phyloP scores from a whole-genome alignment of 2,888 invertebrate genomes.

The Fragum whitleyi region DNA sequence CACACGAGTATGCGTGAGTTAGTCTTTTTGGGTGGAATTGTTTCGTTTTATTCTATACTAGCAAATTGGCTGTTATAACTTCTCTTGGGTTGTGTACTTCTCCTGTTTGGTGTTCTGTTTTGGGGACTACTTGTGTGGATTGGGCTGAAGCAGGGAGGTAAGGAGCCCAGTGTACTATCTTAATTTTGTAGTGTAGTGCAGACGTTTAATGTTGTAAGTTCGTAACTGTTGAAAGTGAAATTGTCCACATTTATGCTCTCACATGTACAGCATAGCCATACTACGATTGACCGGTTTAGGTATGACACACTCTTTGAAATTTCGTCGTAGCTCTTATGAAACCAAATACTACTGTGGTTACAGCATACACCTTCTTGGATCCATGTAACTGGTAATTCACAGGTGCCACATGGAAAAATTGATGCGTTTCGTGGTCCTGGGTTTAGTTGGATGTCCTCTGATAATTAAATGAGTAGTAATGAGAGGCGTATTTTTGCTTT shows the following conservation, averaged over 20 bases:
- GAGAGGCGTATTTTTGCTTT: no score
- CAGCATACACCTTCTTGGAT: conserved; percentile 14
- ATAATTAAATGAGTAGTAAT: no score
- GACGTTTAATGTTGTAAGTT: conserved; percentile 26
- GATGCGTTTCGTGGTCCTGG: no score
- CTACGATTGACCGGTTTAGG: not conserved
- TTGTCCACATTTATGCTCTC: conserved; percentile 1
- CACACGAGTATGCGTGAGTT: no score
- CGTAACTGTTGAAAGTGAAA: no score
- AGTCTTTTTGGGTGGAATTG: no score
- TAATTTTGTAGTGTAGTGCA: conserved; percentile 17
- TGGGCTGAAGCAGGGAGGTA: conserved; percentile 45
- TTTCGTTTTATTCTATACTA: no score
- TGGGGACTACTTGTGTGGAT: conserved; percentile 43
- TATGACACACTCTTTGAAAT: not conserved
- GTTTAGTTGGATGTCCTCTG: no score
- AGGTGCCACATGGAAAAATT: no score
- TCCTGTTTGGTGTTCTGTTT: no score
- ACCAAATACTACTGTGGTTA: not conserved
- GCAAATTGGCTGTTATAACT: conserved; percentile 23
- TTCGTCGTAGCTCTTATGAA: not conserved
- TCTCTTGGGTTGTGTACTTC: no score
- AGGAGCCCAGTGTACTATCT: conserved; percentile 14
- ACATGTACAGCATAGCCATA: conserved; percentile 1
- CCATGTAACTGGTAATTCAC: no score